Conservation (phyloP, 2,888 invertebrate genomes). For the Oscheius sp. region DNA sequence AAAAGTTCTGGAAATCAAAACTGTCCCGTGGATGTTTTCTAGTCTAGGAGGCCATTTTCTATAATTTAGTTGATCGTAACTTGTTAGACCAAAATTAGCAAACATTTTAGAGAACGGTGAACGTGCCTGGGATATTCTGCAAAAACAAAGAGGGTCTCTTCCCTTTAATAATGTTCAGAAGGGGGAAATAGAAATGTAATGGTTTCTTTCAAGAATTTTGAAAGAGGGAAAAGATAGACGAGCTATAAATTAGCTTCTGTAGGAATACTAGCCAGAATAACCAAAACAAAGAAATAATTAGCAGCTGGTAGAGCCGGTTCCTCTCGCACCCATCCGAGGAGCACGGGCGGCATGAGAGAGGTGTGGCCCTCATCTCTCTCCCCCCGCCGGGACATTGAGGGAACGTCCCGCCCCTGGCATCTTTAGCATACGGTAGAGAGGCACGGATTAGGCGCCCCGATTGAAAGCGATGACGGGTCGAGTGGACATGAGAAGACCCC, state of each 20-base stretch:
- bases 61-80: no score
- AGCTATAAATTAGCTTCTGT: no score
- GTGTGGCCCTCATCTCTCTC: constrained; percentile 20
- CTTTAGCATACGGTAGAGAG: constrained; percentile 33
- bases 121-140: not conserved
- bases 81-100: not conserved
- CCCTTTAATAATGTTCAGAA: no score
- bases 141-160: no score
- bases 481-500: constrained; percentile 36
- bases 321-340: not conserved
- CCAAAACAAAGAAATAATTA: not conserved
- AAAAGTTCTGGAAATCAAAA: not conserved
- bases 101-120: not conserved
- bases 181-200: not conserved
- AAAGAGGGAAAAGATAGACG: no score
- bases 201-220: not conserved
- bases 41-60: no score
- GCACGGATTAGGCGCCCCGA: constrained; percentile 27
- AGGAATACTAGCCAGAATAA: no score
- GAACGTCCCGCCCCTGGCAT: constrained; percentile 29
- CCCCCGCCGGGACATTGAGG: constrained; percentile 15
- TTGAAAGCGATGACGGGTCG: constrained; percentile 36
- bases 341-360: constrained; percentile 27
- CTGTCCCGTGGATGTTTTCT: no score
- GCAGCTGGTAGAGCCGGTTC: constrained; percentile 31